A percentile compares a stretch with the other conserved stretches of the same genome.
Evolutionary conservation across 2,797 vertebrate genomes (phyloP).

Genomic region (Rhabdophis nuchalis): DNA sequence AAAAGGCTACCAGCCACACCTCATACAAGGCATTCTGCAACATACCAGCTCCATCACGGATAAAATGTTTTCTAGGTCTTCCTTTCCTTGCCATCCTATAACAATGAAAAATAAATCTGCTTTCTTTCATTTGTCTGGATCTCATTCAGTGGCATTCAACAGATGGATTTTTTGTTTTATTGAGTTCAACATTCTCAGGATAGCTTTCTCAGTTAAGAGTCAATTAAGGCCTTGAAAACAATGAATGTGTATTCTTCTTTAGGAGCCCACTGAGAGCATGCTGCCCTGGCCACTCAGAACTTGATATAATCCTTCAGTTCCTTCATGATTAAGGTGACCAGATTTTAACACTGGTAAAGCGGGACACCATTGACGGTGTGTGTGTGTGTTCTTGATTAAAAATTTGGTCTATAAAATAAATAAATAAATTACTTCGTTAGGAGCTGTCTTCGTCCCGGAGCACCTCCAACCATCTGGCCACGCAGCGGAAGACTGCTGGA

Average conservation of each 20-base stretch:
- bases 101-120: constrained; percentile 68
- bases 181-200: neutral
- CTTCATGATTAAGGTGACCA: no score
- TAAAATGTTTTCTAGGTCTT: constrained; percentile 73
- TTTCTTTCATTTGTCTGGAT: constrained; percentile 78
- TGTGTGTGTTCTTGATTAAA: no score
- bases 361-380: no score
- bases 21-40: constrained; percentile 73
- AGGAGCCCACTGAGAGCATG: neutral
- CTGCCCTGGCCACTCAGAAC: neutral
- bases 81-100: constrained; percentile 70
- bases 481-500: no score
- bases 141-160: constrained; percentile 59
- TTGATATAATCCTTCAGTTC: neutral
- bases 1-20: constrained; percentile 72
- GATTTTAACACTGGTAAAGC: no score
- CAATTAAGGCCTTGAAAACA: neutral
- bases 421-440: no score
- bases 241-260: neutral
- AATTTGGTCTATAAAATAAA: no score
- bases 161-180: neutral
- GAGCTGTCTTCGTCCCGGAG: no score
- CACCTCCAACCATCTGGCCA: no score
- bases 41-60: constrained; percentile 74
- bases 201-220: neutral